Evolutionary conservation across 2,888 invertebrate species (phyloP).

Genomic region (Thera britannica): DNA sequence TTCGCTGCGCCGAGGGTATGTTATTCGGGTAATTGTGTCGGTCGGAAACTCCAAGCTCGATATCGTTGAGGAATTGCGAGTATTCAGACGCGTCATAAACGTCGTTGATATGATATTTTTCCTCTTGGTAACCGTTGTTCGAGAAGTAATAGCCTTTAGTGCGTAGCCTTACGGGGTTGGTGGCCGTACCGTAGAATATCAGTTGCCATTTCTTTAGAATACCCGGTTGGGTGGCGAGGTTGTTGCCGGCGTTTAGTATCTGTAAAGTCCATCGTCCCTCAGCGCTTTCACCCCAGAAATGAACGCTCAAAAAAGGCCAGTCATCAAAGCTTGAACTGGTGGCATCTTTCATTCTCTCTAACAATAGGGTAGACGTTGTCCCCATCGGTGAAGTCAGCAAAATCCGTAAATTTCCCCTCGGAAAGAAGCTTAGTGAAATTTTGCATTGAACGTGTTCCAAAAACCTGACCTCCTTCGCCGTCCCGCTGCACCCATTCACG

Average conservation of each 20-base stretch:
- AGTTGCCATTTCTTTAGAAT: slow-evolving; percentile 97
- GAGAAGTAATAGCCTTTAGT: slow-evolving; percentile 82
- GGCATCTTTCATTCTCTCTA: slow-evolving; percentile 96
- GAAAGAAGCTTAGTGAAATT: slow-evolving; percentile 95
- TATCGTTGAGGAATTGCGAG: slow-evolving; percentile 82
- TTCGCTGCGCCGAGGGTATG: slow-evolving; percentile 85
- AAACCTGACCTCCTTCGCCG: slow-evolving; percentile 94
- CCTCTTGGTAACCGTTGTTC: slow-evolving; percentile 71
- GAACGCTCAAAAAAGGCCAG: slow-evolving; percentile 99
- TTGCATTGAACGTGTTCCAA: slow-evolving; percentile 99
- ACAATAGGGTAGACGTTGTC: slow-evolving; percentile 95
- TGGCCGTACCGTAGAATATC: slow-evolving; percentile 97
- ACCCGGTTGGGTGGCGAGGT: slow-evolving; percentile 93
- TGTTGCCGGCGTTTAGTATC: slow-evolving; percentile 89
- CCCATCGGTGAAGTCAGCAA: slow-evolving; percentile 96
- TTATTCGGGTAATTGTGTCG: slow-evolving; percentile 87
- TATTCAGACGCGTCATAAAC: slow-evolving; percentile 86
- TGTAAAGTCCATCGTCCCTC: slow-evolving; percentile 95
- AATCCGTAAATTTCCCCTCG: slow-evolving; percentile 96
- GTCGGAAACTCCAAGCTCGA: slow-evolving; percentile 83
- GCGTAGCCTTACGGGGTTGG: slow-evolving; percentile 91
- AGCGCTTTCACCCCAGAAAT: slow-evolving; percentile 98
- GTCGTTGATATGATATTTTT: slow-evolving; percentile 87
- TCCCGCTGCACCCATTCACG: slow-evolving; percentile 95
- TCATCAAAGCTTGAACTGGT: slow-evolving; percentile 97